Evolutionary conservation across 2,888 invertebrate species (phyloP), one percentile per base, ranked within the genome.

Genomic region (Eulithis prunata): DNA sequence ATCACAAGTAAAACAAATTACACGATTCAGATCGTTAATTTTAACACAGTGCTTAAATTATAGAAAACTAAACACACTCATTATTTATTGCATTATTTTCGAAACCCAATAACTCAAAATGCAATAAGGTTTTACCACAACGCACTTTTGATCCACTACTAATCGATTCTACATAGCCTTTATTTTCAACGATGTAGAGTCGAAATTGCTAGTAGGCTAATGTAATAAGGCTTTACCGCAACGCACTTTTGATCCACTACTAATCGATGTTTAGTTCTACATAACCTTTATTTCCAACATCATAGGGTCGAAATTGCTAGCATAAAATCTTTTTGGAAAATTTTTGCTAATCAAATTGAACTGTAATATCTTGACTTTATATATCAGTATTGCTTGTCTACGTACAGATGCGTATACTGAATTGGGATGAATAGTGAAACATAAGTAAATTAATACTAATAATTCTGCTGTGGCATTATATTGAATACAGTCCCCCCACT

Each of bases 401-500:
- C 41, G 41, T 41, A 41, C 32, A 32, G 10, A 11, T 41, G 21
- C 21, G 8, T 11, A 41, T 41, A 2, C 10, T 41, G 10, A 10
- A 41, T 41, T 21, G 4, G 10, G 11, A 49, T 7, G 7, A 28
- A 46, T 46, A 11, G 57, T 47, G 63, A 47, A 41, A 52, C 41
- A 21, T 47, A 0, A 11, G 8, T 41, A 49, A 14, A 47, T 32
- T 7, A 41, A n/a, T 41, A 59, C 47, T 54, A 43, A 38, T 58
- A 14, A 41, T 12, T 59, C 7, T 28, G 56, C 67, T 60, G 63
- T 63, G 49, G 62, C 51, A 61, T 70, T 78, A 79, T 82, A 85
- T 84, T 82, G 81, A 82, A 83, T 80, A 75, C 70, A 75, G 72
- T 73, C 81, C 77, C 77, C 89, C 89, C 82, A 86, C 86, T 84